Conservation (phyloP, 2,888 invertebrate species). For the Drosophila kuntzei region DNA sequence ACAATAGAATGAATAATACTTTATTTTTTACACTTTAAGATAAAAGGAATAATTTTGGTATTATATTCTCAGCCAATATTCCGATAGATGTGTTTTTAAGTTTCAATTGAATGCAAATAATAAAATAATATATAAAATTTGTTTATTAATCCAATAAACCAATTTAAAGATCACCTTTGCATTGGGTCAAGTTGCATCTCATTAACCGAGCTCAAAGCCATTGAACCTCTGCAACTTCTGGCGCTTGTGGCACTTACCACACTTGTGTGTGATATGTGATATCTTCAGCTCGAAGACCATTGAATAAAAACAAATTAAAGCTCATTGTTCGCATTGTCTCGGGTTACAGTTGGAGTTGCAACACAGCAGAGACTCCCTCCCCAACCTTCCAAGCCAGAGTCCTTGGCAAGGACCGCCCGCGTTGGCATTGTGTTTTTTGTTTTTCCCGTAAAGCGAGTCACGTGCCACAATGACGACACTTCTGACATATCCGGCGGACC, state of each 20-base stretch:
- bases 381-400: slow-evolving; percentile 2
- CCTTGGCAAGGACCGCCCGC: slow-evolving; percentile 69
- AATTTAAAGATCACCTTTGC: not conserved
- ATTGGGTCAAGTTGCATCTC: not conserved
- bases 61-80: not conserved
- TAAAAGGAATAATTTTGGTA: not conserved
- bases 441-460: slow-evolving; percentile 63
- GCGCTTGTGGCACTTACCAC: slow-evolving; percentile 5
- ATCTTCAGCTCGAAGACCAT: slow-evolving; percentile 5
- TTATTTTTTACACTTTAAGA: no score
- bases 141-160: not conserved
- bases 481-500: slow-evolving; percentile 81
- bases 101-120: no score
- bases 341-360: slow-evolving; percentile 52
- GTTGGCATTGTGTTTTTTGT: slow-evolving; percentile 53
- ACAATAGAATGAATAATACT: not conserved
- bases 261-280: slow-evolving; percentile 24
- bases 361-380: slow-evolving; percentile 8
- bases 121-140: not conserved
- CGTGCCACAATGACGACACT: slow-evolving; percentile 77
- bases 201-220: no score
- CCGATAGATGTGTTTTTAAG: no score
- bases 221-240: slow-evolving; percentile 5
- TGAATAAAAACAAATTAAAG: slow-evolving; percentile 67
- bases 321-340: slow-evolving; percentile 70